These are phyloP conservation scores for Pseudorectes ferrugineus DNA, from an alignment of 2,113 vertebrate species.

Conservation along the genomic window DNA sequence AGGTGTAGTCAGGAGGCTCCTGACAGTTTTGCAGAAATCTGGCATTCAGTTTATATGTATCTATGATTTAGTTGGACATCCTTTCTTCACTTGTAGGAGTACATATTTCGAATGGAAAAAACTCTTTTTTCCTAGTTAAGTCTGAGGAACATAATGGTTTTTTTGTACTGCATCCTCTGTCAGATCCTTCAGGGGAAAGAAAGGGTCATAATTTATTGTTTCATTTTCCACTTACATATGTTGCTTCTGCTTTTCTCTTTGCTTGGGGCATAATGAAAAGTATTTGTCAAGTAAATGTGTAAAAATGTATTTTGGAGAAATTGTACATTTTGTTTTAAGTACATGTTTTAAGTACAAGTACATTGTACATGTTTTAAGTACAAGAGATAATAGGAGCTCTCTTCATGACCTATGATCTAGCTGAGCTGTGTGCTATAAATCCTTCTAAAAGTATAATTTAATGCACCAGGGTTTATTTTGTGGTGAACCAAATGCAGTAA, in stretches of 20 bases:
- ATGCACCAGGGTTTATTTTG: background rate
- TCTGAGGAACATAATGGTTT: background rate
- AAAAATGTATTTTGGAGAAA: background rate
- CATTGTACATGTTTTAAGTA: background rate
- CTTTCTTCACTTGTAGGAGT: background rate
- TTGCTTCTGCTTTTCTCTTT: background rate
- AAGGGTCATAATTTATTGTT: background rate
- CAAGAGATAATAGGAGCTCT: background rate
- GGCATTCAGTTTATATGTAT: background rate
- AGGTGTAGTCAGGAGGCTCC: background rate
- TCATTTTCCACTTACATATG: background rate
- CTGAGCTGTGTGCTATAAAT: background rate
- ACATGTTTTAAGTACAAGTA: background rate
- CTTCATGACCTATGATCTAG: background rate
- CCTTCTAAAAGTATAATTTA: background rate
- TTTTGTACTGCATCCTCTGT: background rate
- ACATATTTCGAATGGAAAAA: background rate
- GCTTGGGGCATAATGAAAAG: background rate
- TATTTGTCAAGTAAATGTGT: background rate
- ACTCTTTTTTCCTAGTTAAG: background rate
- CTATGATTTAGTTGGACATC: background rate
- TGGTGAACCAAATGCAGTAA: background rate
- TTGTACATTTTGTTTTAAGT: background rate
- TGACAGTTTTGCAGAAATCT: background rate
- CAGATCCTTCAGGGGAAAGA: background rate